These are phyloP conservation scores for Cacoxenus indagator DNA, from an alignment of 2,888 invertebrate genomes.

Conservation along the genomic window DNA sequence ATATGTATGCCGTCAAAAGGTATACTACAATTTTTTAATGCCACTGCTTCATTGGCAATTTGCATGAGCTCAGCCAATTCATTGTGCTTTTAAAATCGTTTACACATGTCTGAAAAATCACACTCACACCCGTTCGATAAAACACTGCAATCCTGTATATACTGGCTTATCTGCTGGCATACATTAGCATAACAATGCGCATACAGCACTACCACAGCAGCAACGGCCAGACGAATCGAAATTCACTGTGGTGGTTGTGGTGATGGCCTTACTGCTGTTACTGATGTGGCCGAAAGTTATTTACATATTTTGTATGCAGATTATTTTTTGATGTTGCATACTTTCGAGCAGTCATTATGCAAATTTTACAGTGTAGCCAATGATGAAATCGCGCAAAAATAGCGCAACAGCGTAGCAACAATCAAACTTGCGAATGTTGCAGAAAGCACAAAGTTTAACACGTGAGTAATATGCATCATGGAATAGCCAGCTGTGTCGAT, in stretches of 20 bases:
- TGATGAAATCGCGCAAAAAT: neutral
- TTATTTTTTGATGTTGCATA: neutral
- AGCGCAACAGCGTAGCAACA: neutral
- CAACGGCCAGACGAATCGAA: neutral
- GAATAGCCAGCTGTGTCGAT: too few species aligned
- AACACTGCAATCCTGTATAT: neutral
- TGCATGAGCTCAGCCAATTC: slow-evolving; percentile 2
- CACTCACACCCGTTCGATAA: neutral
- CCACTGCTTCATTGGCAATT: neutral
- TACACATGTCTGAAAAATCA: neutral
- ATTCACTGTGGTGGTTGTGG: neutral
- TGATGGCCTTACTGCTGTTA: neutral
- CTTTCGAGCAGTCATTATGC: slow-evolving; percentile 13
- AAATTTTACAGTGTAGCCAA: slow-evolving; percentile 14
- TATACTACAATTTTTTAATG: neutral
- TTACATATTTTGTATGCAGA: neutral
- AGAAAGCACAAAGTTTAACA: slow-evolving; percentile 5
- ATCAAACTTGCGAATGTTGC: slow-evolving; percentile 12
- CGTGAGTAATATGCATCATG: slow-evolving; percentile 1
- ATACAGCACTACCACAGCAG: neutral
- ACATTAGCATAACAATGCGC: slow-evolving; percentile 20
- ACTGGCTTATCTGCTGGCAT: slow-evolving; percentile 9
- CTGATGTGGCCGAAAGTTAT: neutral
- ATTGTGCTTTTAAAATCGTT: slow-evolving; percentile 4
- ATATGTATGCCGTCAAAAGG: neutral